Percentiles rank a stretch among this genome's conserved stretches.
Conservation (phyloP, 2,113 vertebrate species). For the Notothenia rossii region DNA sequence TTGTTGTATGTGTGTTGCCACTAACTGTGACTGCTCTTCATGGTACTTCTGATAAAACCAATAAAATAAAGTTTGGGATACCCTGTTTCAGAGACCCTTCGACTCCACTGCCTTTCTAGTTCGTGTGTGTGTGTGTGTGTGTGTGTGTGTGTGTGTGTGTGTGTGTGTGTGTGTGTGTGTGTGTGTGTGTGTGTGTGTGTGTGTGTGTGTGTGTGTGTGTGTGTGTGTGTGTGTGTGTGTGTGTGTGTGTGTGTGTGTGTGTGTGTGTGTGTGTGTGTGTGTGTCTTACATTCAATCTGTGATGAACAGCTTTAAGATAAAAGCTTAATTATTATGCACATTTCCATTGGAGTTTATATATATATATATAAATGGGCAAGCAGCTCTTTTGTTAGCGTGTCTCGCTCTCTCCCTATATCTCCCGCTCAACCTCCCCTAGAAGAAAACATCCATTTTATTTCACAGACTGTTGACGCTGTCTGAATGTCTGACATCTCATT, state of each 20-base stretch:
- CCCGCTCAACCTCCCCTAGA: not conserved
- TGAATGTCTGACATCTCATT: conserved; percentile 48
- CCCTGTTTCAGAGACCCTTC: conserved; percentile 83
- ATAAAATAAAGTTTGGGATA: conserved; percentile 90
- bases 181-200: no score
- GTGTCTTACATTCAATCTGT: not conserved
- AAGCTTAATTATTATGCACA: conserved; percentile 41
- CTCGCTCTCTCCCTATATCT: not conserved
- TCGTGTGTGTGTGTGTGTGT: no score
- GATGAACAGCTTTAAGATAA: conserved; percentile 19
- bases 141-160: no score
- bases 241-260: no score
- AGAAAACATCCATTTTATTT: conserved; percentile 37
- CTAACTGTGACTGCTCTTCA: conserved; percentile 88
- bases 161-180: no score
- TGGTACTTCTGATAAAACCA: conserved; percentile 85
- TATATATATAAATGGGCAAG: conserved; percentile 6
- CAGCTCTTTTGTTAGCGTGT: not conserved
- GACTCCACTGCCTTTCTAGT: conserved; percentile 51
- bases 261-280: no score
- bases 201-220: no score
- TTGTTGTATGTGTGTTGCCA: conserved; percentile 79
- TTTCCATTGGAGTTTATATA: conserved; percentile 12
- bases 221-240: no score
- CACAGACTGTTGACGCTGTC: not conserved